Percentiles rank a stretch among this genome's conserved stretches.
phyloP scores from a whole-genome alignment of 2,113 vertebrate species.

The Aplodontia rufa region DNA sequence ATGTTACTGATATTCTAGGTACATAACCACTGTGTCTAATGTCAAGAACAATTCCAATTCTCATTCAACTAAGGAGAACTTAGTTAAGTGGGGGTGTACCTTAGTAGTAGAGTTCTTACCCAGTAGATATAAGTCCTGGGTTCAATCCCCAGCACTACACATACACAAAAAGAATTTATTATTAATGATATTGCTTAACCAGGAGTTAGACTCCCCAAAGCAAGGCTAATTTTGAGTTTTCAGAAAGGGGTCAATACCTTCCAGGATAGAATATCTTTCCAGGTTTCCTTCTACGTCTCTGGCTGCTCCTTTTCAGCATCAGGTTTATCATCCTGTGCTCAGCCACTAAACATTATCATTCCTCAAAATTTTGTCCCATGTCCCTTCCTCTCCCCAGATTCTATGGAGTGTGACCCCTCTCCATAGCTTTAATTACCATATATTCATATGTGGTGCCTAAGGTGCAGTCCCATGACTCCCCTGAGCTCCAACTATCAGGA shows the following conservation, averaged over 20 bases:
- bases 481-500: neutral
- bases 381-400: neutral
- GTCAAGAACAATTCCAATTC: neutral
- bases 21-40: neutral
- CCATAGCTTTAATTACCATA: neutral
- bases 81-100: neutral
- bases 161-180: too few species aligned
- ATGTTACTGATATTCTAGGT: neutral
- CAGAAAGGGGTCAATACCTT: neutral
- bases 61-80: neutral
- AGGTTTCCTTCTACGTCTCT: neutral
- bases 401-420: neutral
- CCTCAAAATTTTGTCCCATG: neutral
- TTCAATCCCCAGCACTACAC: too few species aligned
- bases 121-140: neutral
- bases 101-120: neutral
- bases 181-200: neutral
- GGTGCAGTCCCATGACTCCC: neutral
- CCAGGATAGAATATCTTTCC: neutral
- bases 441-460: neutral
- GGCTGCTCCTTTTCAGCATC: neutral
- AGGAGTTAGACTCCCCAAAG: neutral
- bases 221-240: neutral
- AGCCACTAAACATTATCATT: neutral
- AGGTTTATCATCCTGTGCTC: neutral